A percentile compares a stretch with the other conserved stretches of the same genome.
Conservation (phyloP, 1,140 invertebrate species). For the Pseudomyrmex sp. region DNA sequence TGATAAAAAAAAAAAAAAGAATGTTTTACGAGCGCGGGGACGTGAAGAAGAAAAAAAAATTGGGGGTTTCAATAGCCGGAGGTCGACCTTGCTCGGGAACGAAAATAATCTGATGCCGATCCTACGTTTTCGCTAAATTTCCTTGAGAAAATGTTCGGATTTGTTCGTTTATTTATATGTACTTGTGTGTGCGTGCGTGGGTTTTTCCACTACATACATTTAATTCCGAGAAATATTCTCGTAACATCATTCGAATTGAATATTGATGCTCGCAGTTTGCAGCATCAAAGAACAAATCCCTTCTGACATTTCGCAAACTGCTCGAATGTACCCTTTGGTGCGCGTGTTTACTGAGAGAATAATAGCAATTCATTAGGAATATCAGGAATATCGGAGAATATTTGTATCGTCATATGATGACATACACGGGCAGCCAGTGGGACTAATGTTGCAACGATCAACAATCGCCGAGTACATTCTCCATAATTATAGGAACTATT, state of each 20-base stretch:
- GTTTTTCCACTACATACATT: neutral
- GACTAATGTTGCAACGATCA: conserved; percentile 34
- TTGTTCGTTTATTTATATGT: neutral
- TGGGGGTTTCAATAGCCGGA: conserved; percentile 68
- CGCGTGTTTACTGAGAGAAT: conserved; percentile 3
- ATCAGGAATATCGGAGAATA: conserved; percentile 29
- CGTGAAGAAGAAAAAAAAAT: conserved; percentile 46
- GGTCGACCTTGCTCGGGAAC: conserved; percentile 39
- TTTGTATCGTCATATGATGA: conserved; percentile 26
- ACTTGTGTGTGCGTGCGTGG: neutral
- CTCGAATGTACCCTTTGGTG: neutral
- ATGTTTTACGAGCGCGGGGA: conserved; percentile 41
- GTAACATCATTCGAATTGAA: neutral
- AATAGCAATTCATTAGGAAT: conserved; percentile 14
- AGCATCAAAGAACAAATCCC: neutral
- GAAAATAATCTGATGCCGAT: conserved; percentile 63
- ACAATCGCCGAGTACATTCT: conserved; percentile 18
- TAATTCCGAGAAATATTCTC: neutral
- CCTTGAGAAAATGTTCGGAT: neutral
- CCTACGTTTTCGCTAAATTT: conserved; percentile 49
- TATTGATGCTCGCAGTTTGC: neutral
- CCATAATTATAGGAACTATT: conserved; percentile 31
- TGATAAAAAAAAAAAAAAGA: conserved; percentile 70
- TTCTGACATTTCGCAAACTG: conserved; percentile 5
- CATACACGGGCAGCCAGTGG: conserved; percentile 24